These are phyloP conservation scores for Ctenoplectra terminalis DNA, from an alignment of 1,140 invertebrate genomes.

Conservation along the genomic window DNA sequence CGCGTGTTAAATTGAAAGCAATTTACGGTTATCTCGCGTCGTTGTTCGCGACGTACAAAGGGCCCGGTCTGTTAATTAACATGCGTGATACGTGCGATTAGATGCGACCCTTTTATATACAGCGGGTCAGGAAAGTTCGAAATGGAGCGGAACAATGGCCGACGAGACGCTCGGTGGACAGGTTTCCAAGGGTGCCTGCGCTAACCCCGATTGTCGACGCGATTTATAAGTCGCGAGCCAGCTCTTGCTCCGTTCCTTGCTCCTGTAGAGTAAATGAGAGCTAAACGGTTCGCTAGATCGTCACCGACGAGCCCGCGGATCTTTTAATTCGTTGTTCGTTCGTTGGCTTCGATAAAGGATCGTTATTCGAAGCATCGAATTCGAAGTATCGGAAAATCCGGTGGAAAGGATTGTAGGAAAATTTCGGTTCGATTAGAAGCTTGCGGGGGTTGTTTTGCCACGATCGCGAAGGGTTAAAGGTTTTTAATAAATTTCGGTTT, in stretches of 20 bases:
- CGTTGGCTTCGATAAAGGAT: too few species aligned
- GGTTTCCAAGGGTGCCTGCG: conserved; percentile 50
- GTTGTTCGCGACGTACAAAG: conserved; percentile 43
- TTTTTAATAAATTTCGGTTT: too few species aligned
- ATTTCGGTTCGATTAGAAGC: too few species aligned
- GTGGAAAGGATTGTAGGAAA: too few species aligned
- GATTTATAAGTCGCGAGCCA: conserved; percentile 55
- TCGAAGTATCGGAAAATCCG: too few species aligned
- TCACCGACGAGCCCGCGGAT: neutral
- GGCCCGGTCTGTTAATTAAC: conserved; percentile 46
- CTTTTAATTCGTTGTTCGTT: conserved; percentile 22
- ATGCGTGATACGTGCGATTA: conserved; percentile 53
- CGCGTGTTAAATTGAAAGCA: conserved; percentile 47
- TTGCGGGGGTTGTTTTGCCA: too few species aligned
- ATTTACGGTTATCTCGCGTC: conserved; percentile 45
- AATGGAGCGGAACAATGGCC: conserved; percentile 50
- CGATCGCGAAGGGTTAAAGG: too few species aligned
- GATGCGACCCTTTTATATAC: conserved; percentile 49
- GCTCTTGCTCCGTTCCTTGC: conserved; percentile 1
- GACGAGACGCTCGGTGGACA: conserved; percentile 43
- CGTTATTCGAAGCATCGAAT: too few species aligned
- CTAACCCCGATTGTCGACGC: conserved; percentile 56
- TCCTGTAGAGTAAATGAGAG: conserved; percentile 22
- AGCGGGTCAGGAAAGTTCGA: conserved; percentile 53
- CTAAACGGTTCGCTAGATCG: conserved; percentile 33